Base-by-base conservation (phyloP, 2,888 invertebrate species). In the Caradrina kadenii region DNA sequence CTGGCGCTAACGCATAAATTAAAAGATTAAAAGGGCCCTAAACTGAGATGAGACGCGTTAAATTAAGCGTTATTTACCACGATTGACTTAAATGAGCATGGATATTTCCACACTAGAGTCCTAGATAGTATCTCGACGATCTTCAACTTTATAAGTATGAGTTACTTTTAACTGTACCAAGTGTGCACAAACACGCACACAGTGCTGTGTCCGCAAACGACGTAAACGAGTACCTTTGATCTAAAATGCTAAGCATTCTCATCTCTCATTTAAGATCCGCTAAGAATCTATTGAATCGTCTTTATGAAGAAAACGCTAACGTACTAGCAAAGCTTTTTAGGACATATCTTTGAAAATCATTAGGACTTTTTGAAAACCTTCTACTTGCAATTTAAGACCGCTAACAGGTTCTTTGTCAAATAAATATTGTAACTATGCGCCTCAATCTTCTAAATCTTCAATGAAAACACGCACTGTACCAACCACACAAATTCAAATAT, bases 401-500 rank as follows among this genome's bases (percentile, higher is more conserved):
- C 0, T 17, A 52, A 4, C 10, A 35, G 21, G 26, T 45, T 52
- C 2, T 15, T 49, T 67, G 8, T 17, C 10, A 10, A 74, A 64
- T 59, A 67, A 76, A 80, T 67, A 64, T 58, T 50, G 19, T 26
- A 63, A 53, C 26, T 10, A 60, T 49, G 53, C 56, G 21, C 53
- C n/a, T 68, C 59, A 54, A 50, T 62, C 48, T 45, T 62, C 21
- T 50, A 48, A 69, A 69, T 64, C 56, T 71, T 67, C 74, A 84
- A 83, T 82, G 80, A 80, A 78, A 66, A 52, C 70, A 70, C 63
- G 67, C 78, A 64, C 76, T 79, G 45, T 85, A 76, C 80, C 77
- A 85, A 68, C 78, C 84, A 68, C 80, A 81, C 75, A 81, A 79
- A 72, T 81, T 66, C 58, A 78, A 79, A 72, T 54, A 68, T 62